phyloP scores from a whole-genome alignment of 2,113 vertebrate species.

The Azemiops feae region DNA sequence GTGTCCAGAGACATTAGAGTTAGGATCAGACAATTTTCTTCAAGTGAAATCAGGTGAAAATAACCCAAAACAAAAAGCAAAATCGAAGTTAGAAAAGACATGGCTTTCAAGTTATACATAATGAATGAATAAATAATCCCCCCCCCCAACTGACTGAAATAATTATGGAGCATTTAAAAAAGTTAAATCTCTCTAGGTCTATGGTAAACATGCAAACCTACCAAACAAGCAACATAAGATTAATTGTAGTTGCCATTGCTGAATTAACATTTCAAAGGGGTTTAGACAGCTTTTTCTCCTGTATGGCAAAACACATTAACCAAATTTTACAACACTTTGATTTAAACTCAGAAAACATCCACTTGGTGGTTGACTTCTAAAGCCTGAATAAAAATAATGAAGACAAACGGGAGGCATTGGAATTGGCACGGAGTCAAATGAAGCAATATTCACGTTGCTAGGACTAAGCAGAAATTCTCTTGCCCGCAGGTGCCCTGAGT shows the following conservation, averaged over 20 bases:
- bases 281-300: conserved; percentile 76
- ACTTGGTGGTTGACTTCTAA: conserved; percentile 34
- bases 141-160: conserved; percentile 56
- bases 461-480: background rate
- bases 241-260: conserved; percentile 84
- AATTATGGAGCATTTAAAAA: conserved; percentile 75
- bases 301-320: conserved; percentile 51
- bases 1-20: conserved; percentile 59
- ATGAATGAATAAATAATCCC: conserved; percentile 65
- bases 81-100: conserved; percentile 65
- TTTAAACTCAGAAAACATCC: conserved; percentile 31
- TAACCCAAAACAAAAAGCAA: conserved; percentile 44
- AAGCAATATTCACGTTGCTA: rapidly evolving
- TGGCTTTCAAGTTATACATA: conserved; percentile 70
- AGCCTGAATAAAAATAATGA: background rate
- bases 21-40: conserved; percentile 47
- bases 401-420: conserved; percentile 20
- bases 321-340: conserved; percentile 47
- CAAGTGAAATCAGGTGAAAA: conserved; percentile 62
- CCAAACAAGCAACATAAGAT: conserved; percentile 93
- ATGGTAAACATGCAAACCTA: conserved; percentile 96
- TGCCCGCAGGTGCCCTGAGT: background rate
- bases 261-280: conserved; percentile 82
- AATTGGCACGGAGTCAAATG: background rate
- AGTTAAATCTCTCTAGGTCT: conserved; percentile 89